Conservation (phyloP, 53 echinoderm and acorn worm species). For the Holothuria scabra region DNA sequence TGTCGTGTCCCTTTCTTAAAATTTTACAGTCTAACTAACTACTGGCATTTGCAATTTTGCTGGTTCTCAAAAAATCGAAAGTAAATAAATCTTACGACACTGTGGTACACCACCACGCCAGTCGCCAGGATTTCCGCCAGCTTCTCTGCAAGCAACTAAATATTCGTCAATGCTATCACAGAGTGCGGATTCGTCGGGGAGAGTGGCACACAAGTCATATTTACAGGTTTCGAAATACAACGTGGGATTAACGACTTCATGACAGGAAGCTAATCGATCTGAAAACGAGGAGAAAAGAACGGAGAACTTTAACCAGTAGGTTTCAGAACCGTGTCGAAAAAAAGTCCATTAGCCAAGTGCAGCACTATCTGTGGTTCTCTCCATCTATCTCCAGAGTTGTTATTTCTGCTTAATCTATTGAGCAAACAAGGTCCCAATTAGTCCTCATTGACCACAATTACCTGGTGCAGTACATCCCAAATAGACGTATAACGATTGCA, state of each 20-base stretch:
- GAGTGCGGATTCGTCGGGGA: conserved; percentile 54
- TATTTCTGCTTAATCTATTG: no score
- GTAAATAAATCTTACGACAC: conserved; percentile 53
- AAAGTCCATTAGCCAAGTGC: no score
- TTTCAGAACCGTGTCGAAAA: no score
- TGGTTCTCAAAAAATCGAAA: not conserved
- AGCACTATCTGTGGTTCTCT: no score
- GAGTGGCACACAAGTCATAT: conserved; percentile 71
- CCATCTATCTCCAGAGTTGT: no score
- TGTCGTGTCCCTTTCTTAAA: not conserved
- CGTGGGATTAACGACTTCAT: not conserved
- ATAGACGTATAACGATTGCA: no score
- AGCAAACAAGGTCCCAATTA: no score
- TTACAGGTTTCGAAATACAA: conserved; percentile 42
- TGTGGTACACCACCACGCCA: conserved; percentile 64
- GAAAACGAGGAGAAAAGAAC: not conserved
- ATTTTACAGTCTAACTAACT: not conserved
- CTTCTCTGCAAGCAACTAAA: conserved; percentile 57
- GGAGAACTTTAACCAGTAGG: no score
- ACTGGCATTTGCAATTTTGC: not conserved
- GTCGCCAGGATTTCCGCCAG: conserved; percentile 64
- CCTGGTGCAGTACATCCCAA: no score
- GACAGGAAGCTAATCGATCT: conserved; percentile 57
- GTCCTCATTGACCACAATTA: no score
- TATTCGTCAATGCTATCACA: conserved; percentile 61